Percentiles rank a stretch among this genome's conserved stretches.
These are phyloP conservation scores for Zosterops pallidus DNA, from an alignment of 2,113 vertebrate genomes.

Conservation along the genomic window DNA sequence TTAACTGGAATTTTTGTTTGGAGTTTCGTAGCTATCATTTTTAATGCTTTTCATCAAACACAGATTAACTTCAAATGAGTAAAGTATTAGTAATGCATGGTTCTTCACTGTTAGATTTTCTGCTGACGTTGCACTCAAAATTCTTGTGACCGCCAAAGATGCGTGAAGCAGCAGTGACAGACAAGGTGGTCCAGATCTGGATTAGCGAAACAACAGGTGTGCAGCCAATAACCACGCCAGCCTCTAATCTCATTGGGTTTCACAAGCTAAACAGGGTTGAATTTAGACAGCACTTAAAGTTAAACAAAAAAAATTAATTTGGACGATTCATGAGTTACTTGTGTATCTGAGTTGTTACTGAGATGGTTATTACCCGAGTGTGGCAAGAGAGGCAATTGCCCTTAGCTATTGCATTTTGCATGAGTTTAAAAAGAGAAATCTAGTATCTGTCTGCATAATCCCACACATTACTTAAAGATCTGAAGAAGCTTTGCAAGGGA, in stretches of 20 bases:
- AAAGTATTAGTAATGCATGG: neutral
- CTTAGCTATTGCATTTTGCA: neutral
- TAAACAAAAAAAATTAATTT: neutral
- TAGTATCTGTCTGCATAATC: neutral
- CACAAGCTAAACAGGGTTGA: conserved; percentile 64
- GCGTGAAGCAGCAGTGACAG: conserved; percentile 14
- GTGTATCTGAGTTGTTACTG: neutral
- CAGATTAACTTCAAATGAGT: neutral
- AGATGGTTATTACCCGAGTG: neutral
- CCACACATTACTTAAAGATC: neutral
- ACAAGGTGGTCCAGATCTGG: conserved; percentile 7
- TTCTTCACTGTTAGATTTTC: conserved; percentile 7
- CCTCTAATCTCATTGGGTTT: conserved; percentile 38
- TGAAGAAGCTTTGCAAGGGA: conserved; percentile 19
- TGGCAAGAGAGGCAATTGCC: neutral
- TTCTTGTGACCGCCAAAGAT: neutral
- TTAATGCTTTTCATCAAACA: neutral
- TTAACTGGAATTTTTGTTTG: conserved; percentile 7
- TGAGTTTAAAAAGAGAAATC: neutral
- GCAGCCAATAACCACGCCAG: conserved; percentile 31
- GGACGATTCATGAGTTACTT: neutral
- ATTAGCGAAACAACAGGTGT: neutral
- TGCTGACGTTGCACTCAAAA: neutral
- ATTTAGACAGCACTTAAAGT: neutral
- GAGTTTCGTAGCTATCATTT: neutral